Base-by-base conservation (phyloP, 2,888 invertebrate species). In the Oasisia sp. region DNA sequence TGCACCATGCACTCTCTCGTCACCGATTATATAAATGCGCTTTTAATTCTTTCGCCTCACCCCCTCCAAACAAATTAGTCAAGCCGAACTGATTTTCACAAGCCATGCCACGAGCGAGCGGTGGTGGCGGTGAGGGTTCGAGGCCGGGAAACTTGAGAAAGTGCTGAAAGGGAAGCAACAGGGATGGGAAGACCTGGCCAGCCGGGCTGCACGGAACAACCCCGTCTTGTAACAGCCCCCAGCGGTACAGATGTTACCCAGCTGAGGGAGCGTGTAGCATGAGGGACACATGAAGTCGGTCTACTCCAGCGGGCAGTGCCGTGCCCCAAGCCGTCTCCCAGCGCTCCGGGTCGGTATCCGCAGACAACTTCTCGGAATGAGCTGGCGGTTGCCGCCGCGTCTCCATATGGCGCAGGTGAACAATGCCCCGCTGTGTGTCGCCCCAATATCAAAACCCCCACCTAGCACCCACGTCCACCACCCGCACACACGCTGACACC, bases 111-210 rank as follows among this genome's bases (percentile, higher is more conserved):
- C 7, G 38, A 38, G 38, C 38, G 38, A 38, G 38, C 38, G 38
- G 38, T 38, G 38, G 38, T 38, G 38, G 38, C 38, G 4, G 38
- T 4, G 90, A 12, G 19, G 8, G 90, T 90, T 90, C 27, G 90
- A 19, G 90, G 90, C 90, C 27, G 90, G 90, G 90, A 90, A 90
- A 90, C 32, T 90, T 90, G 90, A 90, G 90, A 90, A 90, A 90
- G 90, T 90, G 90, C 90, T 90, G 90, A 90, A 90, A 90, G 90
- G 90, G 90, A 90, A 90, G 90, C 90, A 90, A 90, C 90, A 90
- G 90, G 90, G 90, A 90, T 90, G 90, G 90, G 90, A 90, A 90
- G 90, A 27, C 32, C 1, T 89, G 90, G 90, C 90, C 90, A 89
- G 90, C 90, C 90, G 90, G 90, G 7, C 90, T 90, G 90, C 32